phyloP scores from a whole-genome alignment of 2,113 vertebrate species.

The Pedetes capensis region DNA sequence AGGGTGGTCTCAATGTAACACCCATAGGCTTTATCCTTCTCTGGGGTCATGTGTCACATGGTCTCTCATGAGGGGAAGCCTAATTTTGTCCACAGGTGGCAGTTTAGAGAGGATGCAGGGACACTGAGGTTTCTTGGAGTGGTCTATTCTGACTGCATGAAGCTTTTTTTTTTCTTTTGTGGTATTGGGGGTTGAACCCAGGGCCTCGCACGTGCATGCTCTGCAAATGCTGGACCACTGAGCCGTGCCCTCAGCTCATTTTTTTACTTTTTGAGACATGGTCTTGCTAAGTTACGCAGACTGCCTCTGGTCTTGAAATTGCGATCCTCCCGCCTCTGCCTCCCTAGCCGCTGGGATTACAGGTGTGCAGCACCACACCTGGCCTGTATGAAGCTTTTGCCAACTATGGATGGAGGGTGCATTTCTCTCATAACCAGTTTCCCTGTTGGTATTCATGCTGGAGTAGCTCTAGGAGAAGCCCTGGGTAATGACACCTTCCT shows the following conservation, averaged over 20 bases:
- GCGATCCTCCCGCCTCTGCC: too few species aligned
- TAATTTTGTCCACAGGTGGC: background rate
- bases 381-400: background rate
- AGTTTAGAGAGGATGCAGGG: background rate
- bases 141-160: too few species aligned
- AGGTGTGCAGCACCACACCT: too few species aligned
- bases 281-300: too few species aligned
- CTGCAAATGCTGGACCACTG: too few species aligned
- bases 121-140: background rate
- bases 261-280: too few species aligned
- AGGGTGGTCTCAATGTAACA: background rate
- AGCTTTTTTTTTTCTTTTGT: background rate
- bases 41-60: background rate
- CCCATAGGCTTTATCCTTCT: background rate
- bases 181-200: too few species aligned
- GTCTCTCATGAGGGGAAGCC: background rate
- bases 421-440: background rate
- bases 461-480: background rate
- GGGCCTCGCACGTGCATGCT: too few species aligned
- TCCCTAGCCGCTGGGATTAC: too few species aligned
- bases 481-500: too few species aligned
- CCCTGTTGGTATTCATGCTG: background rate
- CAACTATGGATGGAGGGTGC: accelerated
- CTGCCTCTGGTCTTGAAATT: too few species aligned
- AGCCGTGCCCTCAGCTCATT: too few species aligned